These are phyloP conservation scores for Ophthalmolycus amberensis DNA, from an alignment of 2,113 vertebrate species.

Conservation along the genomic window DNA sequence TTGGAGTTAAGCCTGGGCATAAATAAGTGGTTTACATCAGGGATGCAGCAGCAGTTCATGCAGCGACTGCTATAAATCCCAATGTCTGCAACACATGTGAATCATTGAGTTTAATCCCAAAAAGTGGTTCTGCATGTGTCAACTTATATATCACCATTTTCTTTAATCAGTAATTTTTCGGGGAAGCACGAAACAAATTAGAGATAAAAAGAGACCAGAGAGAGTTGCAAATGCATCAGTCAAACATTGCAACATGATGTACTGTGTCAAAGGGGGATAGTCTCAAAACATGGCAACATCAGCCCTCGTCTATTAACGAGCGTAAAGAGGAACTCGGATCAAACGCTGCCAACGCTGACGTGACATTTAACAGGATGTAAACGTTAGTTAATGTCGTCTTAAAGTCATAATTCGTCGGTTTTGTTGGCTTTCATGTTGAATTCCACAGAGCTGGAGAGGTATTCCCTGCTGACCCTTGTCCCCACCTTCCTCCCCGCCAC, in stretches of 20 bases:
- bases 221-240: neutral
- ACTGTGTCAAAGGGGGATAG: too few relatives aligned
- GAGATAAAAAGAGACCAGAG: neutral
- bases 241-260: too few relatives aligned
- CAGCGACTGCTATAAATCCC: conserved; percentile 5
- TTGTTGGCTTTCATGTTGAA: neutral
- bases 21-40: conserved; percentile 24
- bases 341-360: neutral
- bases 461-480: neutral
- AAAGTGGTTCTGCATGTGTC: conserved; percentile 14
- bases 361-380: neutral
- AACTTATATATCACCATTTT: neutral
- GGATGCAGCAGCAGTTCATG: neutral
- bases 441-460: neutral
- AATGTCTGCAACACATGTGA: neutral
- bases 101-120: conserved; percentile 12
- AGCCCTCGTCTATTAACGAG: too few relatives aligned
- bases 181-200: conserved; percentile 18
- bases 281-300: too few relatives aligned
- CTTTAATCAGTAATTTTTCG: conserved; percentile 22
- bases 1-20: conserved; percentile 5
- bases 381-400: neutral
- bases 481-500: conserved; percentile 5
- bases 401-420: neutral
- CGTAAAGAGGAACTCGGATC: neutral